Base-by-base conservation (phyloP, 2,113 vertebrate genomes). In the Stegastes partitus region DNA sequence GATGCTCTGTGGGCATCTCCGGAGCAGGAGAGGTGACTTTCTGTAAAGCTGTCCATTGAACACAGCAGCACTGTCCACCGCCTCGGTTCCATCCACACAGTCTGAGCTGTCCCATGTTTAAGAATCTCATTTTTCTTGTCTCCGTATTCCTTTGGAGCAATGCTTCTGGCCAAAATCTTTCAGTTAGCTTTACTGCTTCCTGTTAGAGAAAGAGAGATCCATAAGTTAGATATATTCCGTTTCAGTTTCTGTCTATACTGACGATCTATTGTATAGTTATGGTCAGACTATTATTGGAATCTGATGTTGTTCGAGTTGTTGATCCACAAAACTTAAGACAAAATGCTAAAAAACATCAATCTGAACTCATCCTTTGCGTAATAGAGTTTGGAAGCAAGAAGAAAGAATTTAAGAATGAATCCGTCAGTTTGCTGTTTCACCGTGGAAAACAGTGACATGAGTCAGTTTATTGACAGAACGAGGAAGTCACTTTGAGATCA, bases 161-260 rank as follows among this genome's bases (percentile, higher is more conserved):
- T 3, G 34, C 39, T 61, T 74, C 54, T 28, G 49, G 19, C 61
- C 56, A 21, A 49, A 62, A 65, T 51, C 66, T 78, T 72, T 62
- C 37, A 45, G 61, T 53, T 56, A 49, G 61, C 53, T 61, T 79
- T 14, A 64, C 45, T 28, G 19, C 50, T 72, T 77, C 67, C 87
- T 91, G 77, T 68, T 12, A 57, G 9, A 54, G 22, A 56, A 65
- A 77, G 23, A 81, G 21, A 68, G 22, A 37, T 7, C 0, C 8
- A 71, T 25, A 11, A 53, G 21, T 54, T 53, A 42, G 22, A 37
- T 25, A 22, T 19, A 1, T 44, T 47, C 1, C n/a, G 50, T 1
- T 74, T 51, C 6, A 15, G 10, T 51, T 45, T 6, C 53, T 66
- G 14, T 58, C 16, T 15, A 31, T 19, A 59, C 6, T 0, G 18